Base-by-base conservation (phyloP, 2,888 invertebrate genomes). In the Pandemis cinnamomeana region DNA sequence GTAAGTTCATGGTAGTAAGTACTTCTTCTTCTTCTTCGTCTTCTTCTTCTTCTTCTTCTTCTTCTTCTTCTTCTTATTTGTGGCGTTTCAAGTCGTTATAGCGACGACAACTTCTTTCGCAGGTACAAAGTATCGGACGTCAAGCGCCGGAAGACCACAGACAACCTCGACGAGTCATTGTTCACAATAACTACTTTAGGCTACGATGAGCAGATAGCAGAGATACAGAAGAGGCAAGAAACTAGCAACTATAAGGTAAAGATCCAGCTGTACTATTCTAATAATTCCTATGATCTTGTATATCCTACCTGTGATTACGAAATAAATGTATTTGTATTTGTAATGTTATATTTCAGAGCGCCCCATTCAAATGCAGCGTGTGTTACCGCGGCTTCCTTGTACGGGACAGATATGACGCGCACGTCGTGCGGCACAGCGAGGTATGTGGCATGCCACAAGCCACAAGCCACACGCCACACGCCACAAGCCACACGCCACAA, bases 161-260 rank as follows among this genome's bases (percentile, higher is more conserved):
- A 90, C 20, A 82, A 81, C 0, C 79, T 90, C 0, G 91, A 92
- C 77, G 92, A 92, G 10, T 84, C 86, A 0, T 78, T 93, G 0
- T 93, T 93, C 78, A 90, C 87, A 0, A 86, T 93, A 0, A 85
- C 85, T 0, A 77, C 86, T 0, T 71, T 92, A 0, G 86, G 89
- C 0, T 91, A 91, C 75, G 92, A 92, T 7, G 89, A 93, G 5
- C 93, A 93, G 27, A 87, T 91, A 11, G 87, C 87, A 0, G 93
- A 93, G 70, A 86, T 93, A 0, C 75, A 84, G 13, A 86, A 87
- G 10, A 58, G 93, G 0, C 89, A 89, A 15, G 89, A 91, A 60
- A 81, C 82, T 0, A 71, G 76, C 0, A 79, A 80, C 0, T 91
- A 90, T 58, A 82, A 58, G 58, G 58, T 58, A 3, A 27, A 27